Evolutionary conservation across 2,797 vertebrate species (phyloP).

Genomic region (Masticophis lateralis): DNA sequence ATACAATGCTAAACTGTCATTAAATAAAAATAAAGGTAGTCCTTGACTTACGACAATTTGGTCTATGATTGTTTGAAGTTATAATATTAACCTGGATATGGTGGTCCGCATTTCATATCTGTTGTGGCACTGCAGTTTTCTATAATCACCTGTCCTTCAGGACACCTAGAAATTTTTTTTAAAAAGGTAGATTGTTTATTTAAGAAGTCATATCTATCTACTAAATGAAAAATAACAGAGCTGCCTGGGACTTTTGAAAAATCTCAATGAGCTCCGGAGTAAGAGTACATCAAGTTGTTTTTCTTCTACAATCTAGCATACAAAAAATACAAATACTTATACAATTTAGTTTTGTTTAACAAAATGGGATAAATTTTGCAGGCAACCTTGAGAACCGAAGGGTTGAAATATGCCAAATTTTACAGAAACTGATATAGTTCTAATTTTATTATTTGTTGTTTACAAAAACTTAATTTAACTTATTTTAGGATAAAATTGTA

Average conservation of each 20-base stretch:
- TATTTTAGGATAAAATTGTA: neutral
- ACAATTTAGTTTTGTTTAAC: neutral
- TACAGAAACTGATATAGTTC: neutral
- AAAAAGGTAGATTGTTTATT: neutral
- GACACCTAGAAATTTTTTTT: conserved; percentile 45
- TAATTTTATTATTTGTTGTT: neutral
- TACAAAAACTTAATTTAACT: neutral
- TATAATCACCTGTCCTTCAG: rapidly evolving
- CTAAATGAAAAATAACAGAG: neutral
- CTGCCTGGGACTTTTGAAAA: neutral
- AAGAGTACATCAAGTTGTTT: neutral
- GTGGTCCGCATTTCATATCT: conserved; percentile 20
- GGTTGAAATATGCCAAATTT: neutral
- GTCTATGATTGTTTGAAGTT: neutral
- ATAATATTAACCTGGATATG: conserved; percentile 26
- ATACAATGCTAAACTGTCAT: neutral
- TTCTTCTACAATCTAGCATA: neutral
- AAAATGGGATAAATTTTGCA: neutral
- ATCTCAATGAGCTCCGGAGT: neutral
- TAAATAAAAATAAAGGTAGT: neutral
- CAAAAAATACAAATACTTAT: neutral
- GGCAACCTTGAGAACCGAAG: neutral
- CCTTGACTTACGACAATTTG: neutral
- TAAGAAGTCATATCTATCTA: neutral
- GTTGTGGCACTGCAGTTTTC: conserved; percentile 34